A percentile compares a stretch with the other conserved stretches of the same genome.
Conservation (phyloP, 2,888 invertebrate genomes). For the Coleophora flavipennella region DNA sequence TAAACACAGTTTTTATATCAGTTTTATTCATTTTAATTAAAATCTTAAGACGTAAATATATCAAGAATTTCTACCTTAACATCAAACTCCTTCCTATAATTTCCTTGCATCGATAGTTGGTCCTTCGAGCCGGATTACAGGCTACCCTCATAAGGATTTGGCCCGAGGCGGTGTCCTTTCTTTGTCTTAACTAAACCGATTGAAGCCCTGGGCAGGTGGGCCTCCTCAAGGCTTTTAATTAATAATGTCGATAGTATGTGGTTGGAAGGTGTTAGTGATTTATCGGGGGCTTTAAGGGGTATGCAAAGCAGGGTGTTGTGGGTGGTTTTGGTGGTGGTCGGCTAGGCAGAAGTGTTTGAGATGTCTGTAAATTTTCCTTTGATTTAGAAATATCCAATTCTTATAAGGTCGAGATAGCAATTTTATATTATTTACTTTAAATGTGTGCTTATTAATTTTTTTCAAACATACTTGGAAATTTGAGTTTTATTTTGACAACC, state of each 20-base stretch:
- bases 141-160: conserved; percentile 50
- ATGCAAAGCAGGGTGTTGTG: conserved; percentile 9
- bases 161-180: conserved; percentile 35
- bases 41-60: too few relatives aligned
- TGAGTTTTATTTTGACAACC: too few relatives aligned
- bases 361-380: neutral
- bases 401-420: too few relatives aligned
- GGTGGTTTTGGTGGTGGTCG: neutral
- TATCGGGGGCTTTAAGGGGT: conserved; percentile 21
- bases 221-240: conserved; percentile 62
- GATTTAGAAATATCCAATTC: too few relatives aligned
- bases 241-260: conserved; percentile 55
- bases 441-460: too few relatives aligned
- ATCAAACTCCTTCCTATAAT: neutral
- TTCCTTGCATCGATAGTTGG: conserved; percentile 53
- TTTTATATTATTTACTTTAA: too few relatives aligned
- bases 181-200: conserved; percentile 9
- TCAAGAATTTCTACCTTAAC: too few relatives aligned
- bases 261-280: conserved; percentile 34
- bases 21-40: too few relatives aligned
- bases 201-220: conserved; percentile 53
- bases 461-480: too few relatives aligned
- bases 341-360: neutral
- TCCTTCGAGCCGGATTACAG: conserved; percentile 47
- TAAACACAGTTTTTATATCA: too few relatives aligned